Base-by-base conservation (phyloP, 2,888 invertebrate species). In the Oligia strigilis region DNA sequence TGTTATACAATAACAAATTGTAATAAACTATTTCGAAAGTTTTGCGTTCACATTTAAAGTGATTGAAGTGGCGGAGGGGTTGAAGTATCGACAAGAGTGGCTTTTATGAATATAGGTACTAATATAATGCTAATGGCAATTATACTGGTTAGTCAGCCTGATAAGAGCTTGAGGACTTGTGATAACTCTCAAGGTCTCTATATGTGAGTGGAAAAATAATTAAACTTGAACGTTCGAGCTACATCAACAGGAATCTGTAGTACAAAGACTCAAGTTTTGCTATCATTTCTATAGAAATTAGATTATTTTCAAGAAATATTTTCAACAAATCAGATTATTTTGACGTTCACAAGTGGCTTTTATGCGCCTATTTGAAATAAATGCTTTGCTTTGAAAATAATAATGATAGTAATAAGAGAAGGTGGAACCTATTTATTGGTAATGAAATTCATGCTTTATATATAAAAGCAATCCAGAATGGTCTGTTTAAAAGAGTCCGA, bases 101-200 rank as follows among this genome's bases (percentile, higher is more conserved):
- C 6, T 29, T 29, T 29, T 64, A 19, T 52, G 52, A 19, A 36
- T 23, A 14, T 0, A 29, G 29, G 29, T 29, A n/a, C 19, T 64
- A 11, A 19, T 55, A 36, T 23, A 36, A 36, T 52, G n/a, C 5
- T 66, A 29, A 36, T 69, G 23, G 17, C 78, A 43, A 29, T 2
- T 46, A 46, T 11, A 46, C 9, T 5, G 65, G 36, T 70, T 36
- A 64, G 23, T 73, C 23, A 4, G 11, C n/a, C 36, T 40, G 72
- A 80, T 72, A 80, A 49, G 46, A 79, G 43, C 19, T 66, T 58
- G n/a, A 55, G 46, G 43, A 46, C 64, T 55, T 19, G 19, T 19
- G 46, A 49, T 79, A 46, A 55, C 46, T 23, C 36, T 46, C 79
- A 65, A 70, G 80, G 64, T 55, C n/a, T 23, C 9, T 65, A 46